A percentile compares a stretch with the other conserved stretches of the same genome.
phyloP scores from a whole-genome alignment of 2,888 invertebrate species.

The Macrophya alboannulata region DNA sequence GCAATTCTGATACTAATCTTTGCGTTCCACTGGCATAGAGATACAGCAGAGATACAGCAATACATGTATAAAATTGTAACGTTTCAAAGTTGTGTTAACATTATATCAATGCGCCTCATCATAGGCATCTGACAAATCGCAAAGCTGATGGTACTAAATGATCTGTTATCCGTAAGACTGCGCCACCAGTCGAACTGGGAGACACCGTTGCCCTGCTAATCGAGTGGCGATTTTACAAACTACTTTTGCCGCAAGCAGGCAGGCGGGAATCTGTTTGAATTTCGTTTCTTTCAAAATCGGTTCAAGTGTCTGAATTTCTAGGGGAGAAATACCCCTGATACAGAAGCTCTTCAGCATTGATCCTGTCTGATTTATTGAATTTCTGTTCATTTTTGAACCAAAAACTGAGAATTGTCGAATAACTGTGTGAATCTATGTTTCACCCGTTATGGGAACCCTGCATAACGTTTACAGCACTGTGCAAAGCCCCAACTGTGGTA shows the following conservation, averaged over 20 bases:
- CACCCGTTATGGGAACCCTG: not conserved
- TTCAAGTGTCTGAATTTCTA: not conserved
- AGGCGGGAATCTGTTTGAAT: conserved; percentile 12
- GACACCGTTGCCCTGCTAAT: not conserved
- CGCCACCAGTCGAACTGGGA: not conserved
- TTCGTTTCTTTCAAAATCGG: not conserved
- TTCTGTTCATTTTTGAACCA: not conserved
- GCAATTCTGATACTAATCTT: not conserved
- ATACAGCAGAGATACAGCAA: not conserved
- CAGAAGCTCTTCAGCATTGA: not conserved
- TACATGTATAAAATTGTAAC: not conserved
- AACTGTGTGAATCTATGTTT: not conserved
- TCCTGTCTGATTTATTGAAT: not conserved
- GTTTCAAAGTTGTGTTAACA: not conserved
- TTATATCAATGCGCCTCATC: not conserved
- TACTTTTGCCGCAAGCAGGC: not conserved
- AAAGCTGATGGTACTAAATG: not conserved
- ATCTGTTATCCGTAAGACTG: not conserved
- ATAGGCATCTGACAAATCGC: not conserved
- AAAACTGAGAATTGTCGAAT: not conserved
- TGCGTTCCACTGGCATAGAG: not conserved
- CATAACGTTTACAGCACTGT: not conserved
- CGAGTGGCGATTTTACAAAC: not conserved
- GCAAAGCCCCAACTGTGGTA: not conserved
- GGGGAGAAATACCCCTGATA: not conserved